These are phyloP conservation scores for Cichlasoma orientale DNA, from an alignment of 2,797 vertebrate genomes.

Conservation along the genomic window DNA sequence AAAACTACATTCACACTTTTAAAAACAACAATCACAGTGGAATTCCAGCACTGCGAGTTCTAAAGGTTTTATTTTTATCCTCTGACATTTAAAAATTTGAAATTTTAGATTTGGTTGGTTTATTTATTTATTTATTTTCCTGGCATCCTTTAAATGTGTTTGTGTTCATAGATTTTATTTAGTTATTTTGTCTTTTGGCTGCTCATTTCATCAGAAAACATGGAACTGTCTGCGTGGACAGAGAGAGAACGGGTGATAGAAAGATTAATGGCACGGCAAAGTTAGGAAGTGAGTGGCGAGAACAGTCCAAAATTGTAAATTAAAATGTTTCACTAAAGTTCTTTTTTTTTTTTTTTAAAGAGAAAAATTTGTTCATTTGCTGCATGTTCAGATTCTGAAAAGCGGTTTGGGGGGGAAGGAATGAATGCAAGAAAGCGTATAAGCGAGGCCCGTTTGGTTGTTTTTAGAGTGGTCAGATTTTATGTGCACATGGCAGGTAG, in stretches of 20 bases:
- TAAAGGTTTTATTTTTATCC: neutral
- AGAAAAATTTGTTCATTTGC: neutral
- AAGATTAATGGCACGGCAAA: neutral
- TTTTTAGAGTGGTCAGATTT: neutral
- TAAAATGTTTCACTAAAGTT: neutral
- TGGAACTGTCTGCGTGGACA: neutral
- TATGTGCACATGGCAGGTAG: neutral
- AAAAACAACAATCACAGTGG: neutral
- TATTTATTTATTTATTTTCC: neutral
- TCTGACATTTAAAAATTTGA: neutral
- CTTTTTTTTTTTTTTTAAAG: neutral
- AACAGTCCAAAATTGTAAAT: neutral
- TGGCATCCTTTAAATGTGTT: neutral
- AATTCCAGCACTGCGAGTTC: neutral
- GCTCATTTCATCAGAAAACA: neutral
- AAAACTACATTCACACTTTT: neutral
- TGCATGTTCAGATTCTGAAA: fast-evolving
- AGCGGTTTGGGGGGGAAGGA: neutral
- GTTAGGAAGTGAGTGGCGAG: neutral
- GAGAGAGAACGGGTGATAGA: neutral
- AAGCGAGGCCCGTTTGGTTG: constrained; percentile 7
- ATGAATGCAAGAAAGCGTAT: neutral
- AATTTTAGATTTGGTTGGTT: neutral
- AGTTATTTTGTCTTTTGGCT: neutral
- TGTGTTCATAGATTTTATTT: neutral